phyloP scores from a whole-genome alignment of 2,113 vertebrate species.

The Atlantisia rogersi region DNA sequence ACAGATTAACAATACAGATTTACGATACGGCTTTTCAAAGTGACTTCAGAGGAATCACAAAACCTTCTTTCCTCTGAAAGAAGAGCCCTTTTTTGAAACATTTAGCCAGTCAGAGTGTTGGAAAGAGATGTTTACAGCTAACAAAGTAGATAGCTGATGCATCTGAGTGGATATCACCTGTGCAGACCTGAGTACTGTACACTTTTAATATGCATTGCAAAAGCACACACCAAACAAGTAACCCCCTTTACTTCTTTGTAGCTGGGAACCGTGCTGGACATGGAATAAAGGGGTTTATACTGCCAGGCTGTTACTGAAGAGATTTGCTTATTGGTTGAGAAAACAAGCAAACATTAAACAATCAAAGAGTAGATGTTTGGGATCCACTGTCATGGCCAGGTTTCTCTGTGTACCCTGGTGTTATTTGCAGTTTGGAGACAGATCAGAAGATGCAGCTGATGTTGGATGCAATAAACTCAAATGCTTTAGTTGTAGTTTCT shows the following conservation, averaged over 20 bases:
- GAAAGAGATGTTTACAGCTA: not conserved
- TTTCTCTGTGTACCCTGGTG: not conserved
- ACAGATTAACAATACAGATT: not conserved
- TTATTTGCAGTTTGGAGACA: not conserved
- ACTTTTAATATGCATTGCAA: not conserved
- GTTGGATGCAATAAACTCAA: not conserved
- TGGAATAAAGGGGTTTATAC: not conserved
- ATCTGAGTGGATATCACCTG: not conserved
- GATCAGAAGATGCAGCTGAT: not conserved
- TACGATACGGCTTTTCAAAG: not conserved
- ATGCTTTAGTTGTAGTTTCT: not conserved
- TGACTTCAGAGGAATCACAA: not conserved
- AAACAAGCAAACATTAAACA: not conserved
- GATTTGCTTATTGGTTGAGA: not conserved
- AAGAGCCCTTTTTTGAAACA: not conserved
- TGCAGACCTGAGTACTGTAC: not conserved
- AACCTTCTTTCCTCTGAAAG: not conserved
- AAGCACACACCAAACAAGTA: not conserved
- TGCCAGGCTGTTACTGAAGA: not conserved
- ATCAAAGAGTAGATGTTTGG: not conserved
- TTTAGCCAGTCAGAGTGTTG: not conserved
- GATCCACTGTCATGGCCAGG: not conserved
- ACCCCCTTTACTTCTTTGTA: not conserved
- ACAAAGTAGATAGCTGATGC: rapidly evolving
- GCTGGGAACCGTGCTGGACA: not conserved